Base-by-base conservation (phyloP, 2,888 invertebrate species). In the Diogma glabrata region DNA sequence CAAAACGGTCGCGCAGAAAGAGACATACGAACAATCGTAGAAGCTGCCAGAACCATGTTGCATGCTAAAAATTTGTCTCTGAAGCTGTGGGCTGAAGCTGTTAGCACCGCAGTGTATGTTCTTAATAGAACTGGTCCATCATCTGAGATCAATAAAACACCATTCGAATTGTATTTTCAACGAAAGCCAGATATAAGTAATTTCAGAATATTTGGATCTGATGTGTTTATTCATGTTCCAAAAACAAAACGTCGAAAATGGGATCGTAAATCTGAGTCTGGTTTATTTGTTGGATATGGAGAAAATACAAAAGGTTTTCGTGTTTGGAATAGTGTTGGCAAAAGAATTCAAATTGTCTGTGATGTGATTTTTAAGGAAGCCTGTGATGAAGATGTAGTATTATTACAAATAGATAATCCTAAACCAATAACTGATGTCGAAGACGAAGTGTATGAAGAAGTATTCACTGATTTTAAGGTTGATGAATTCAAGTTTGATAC, bases 51-150 rank as follows among this genome's bases (percentile, higher is more conserved):
- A 45, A 47, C 57, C 8, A 54, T 56, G 53, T 17, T 55, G 6
- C 51, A 54, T 52, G 49, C 51, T 5, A 52, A 50, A 50, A 58
- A 58, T 0, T 20, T 62, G 7, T 65, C 36, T 12, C 36, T 38
- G 9, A 38, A 38, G 16, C 19, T 38, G 16, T 38, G 38, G 38
- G 38, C 38, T n/a, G 67, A 69, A 57, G 67, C 66, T 1, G 60
- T 65, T 0, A 58, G 60, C 10, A 61, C 59, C 52, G 61, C 62
- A 8, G 57, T 59, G 0, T 64, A 63, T 51, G 49, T 63, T 16
- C 49, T 65, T 2, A 65, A 65, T 47, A 52, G 63, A 30, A 62
- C 51, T 1, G 59, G 57, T 14, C 54, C 54, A 38, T 57, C 52
- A 23, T 16, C 53, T 8, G 48, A 53, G 7, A 30, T 46, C n/a